Conservation (phyloP, 92 coral and sea anemone genomes). For the Parazoanthus atlanticus region DNA sequence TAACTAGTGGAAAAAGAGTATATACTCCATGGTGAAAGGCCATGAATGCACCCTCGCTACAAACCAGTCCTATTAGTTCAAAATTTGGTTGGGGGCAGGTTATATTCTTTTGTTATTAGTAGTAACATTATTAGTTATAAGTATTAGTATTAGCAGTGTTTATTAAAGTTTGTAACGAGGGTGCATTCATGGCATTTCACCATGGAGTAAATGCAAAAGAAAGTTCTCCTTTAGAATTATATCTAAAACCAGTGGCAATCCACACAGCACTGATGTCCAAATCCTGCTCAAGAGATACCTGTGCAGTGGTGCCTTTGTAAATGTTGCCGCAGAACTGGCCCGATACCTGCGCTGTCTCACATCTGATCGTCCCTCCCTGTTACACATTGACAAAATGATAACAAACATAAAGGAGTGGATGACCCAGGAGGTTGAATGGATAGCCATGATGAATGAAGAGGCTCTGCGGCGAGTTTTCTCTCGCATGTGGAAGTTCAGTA, state of each 20-base stretch:
- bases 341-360: constrained; percentile 75
- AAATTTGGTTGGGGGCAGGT: too few species aligned
- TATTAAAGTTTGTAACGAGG: too few species aligned
- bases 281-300: constrained; percentile 92
- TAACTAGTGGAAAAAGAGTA: too few species aligned
- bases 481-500: constrained; percentile 83
- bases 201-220: too few species aligned
- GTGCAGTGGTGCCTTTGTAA: constrained; percentile 89
- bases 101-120: too few species aligned
- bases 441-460: constrained; percentile 77
- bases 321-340: constrained; percentile 89
- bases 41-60: too few species aligned
- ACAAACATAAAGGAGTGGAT: constrained; percentile 81
- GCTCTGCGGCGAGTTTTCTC: constrained; percentile 71
- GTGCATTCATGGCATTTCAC: too few species aligned
- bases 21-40: too few species aligned
- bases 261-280: constrained; percentile 69
- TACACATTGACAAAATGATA: constrained; percentile 59
- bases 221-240: neutral
- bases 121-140: too few species aligned
- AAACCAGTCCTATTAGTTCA: too few species aligned
- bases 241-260: neutral
- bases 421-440: constrained; percentile 80
- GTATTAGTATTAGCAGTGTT: too few species aligned
- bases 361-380: constrained; percentile 61